Evolutionary conservation across 2,113 vertebrate species (phyloP).

Genomic region (Aphyosemion australe): DNA sequence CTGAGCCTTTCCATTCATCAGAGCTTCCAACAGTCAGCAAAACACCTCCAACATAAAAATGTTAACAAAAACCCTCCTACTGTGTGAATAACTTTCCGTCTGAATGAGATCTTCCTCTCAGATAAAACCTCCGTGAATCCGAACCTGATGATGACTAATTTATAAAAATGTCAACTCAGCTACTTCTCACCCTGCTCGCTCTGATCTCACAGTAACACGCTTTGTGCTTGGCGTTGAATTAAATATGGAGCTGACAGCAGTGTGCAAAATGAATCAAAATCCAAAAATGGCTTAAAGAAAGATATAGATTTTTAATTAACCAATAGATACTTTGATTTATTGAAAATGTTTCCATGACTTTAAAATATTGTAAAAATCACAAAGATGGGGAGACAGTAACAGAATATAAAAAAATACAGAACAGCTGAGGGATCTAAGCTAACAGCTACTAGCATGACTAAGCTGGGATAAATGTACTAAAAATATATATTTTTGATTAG

Average conservation of each 20-base stretch:
- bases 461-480: background rate
- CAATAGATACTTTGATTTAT: no score
- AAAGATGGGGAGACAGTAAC: no score
- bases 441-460: background rate
- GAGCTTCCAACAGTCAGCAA: background rate
- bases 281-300: background rate
- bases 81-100: slow-evolving; percentile 23
- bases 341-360: no score
- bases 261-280: slow-evolving; percentile 9
- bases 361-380: background rate
- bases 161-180: slow-evolving; percentile 60
- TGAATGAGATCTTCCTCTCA: slow-evolving; percentile 30
- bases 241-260: slow-evolving; percentile 52
- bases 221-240: slow-evolving; percentile 38
- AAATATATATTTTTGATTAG: slow-evolving; percentile 2
- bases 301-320: background rate
- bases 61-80: background rate
- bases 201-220: slow-evolving; percentile 37
- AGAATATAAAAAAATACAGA: no score
- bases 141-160: slow-evolving; percentile 51
- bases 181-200: slow-evolving; percentile 20
- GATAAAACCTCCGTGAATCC: slow-evolving; percentile 40
- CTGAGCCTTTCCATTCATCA: no score
- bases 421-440: background rate
- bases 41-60: slow-evolving; percentile 4